These are phyloP conservation scores for Carterocephalus palaemon DNA, from an alignment of 2,888 invertebrate genomes.

Conservation along the genomic window DNA sequence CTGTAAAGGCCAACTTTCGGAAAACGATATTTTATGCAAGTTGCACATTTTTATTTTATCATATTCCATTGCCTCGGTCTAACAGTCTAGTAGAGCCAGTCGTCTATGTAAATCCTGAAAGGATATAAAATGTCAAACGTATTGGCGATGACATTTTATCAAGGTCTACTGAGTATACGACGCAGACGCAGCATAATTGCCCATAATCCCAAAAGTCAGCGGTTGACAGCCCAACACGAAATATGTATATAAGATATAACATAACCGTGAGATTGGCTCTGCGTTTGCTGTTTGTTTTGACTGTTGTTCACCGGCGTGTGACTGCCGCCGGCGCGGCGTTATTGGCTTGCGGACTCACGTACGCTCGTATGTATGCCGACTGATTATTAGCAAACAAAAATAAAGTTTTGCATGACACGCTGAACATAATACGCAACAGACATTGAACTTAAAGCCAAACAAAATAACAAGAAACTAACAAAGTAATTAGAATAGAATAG, in stretches of 20 bases:
- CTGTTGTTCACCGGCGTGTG: constrained; percentile 47
- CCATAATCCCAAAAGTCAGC: constrained; percentile 24
- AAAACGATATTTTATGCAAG: no score
- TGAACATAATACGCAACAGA: neutral
- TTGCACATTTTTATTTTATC: no score
- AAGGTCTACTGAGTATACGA: constrained; percentile 15
- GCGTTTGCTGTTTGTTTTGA: constrained; percentile 49
- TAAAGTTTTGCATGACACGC: constrained; percentile 3
- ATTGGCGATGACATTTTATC: no score
- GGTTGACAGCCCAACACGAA: constrained; percentile 35
- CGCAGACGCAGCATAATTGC: constrained; percentile 28
- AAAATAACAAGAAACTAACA: no score
- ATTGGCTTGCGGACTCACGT: constrained; percentile 44
- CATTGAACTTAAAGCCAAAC: constrained; percentile 1
- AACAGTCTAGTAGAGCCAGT: no score
- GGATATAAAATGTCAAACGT: no score
- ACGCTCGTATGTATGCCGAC: constrained; percentile 27
- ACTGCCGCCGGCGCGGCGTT: constrained; percentile 43
- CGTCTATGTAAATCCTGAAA: no score
- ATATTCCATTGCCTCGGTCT: no score
- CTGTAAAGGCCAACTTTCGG: no score
- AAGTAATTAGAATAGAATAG: no score
- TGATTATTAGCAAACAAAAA: constrained; percentile 23
- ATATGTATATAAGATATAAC: constrained; percentile 43
- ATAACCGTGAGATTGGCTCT: constrained; percentile 46